These are phyloP conservation scores for Bombus superbus DNA, from an alignment of 1,140 invertebrate genomes.

Conservation along the genomic window DNA sequence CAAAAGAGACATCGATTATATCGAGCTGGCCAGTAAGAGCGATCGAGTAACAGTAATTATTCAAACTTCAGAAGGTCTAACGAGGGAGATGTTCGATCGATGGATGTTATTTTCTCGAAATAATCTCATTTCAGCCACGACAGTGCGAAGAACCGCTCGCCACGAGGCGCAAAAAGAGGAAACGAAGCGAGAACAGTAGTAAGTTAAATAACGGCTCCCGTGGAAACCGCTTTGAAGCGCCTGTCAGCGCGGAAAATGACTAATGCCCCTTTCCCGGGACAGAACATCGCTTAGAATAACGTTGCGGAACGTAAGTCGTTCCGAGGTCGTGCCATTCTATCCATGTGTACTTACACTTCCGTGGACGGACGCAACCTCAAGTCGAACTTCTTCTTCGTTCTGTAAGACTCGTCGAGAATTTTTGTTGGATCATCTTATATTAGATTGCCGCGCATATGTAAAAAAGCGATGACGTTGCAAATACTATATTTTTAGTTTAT, in stretches of 20 bases:
- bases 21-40: too few relatives aligned
- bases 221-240: constrained; percentile 65
- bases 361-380: not conserved
- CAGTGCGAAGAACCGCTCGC: constrained; percentile 18
- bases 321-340: constrained; percentile 4
- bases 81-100: not conserved
- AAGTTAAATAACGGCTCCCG: constrained; percentile 60
- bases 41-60: not conserved
- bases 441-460: not conserved
- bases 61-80: not conserved
- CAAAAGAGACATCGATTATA: not conserved
- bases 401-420: not conserved
- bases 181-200: constrained; percentile 44
- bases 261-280: constrained; percentile 62
- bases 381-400: not conserved
- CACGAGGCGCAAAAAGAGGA: constrained; percentile 26
- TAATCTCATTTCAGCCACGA: constrained; percentile 5
- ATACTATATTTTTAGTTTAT: too few relatives aligned
- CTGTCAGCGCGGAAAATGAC: constrained; percentile 68
- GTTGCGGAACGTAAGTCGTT: constrained; percentile 53
- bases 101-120: not conserved
- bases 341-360: not conserved
- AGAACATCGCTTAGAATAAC: constrained; percentile 65
- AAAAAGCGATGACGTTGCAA: too few relatives aligned
- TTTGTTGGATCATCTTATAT: not conserved